Base-by-base conservation (phyloP, 1,140 invertebrate genomes). In the Acromyrmex echinatior region DNA sequence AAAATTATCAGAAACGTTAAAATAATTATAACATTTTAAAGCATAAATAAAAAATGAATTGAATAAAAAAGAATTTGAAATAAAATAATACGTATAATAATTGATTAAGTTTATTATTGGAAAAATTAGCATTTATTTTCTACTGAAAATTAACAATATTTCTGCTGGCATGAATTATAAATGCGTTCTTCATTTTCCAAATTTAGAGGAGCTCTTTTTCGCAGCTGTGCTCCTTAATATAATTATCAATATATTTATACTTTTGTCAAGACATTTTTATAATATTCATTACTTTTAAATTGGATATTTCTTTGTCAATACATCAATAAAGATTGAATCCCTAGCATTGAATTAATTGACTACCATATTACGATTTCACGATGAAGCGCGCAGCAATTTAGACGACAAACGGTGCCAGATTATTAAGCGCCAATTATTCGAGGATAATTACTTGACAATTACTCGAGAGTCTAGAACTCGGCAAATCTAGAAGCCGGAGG, bases 401-500 rank as follows among this genome's bases (percentile, higher is more conserved):
- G 79, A 71, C 79, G 79, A 81, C 79, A 81, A 81, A 81, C 79
- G 65, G 51, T 81, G 79, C 66, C 35, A 71, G 65, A 81, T 81
- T 81, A 81, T 81, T 81, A 81, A 81, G 79, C 66, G 51, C 79
- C 79, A 81, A 81, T 81, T 70, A 80, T 71, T 86, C 85, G n/a
- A 70, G 74, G 51, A 77, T 80, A 86, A 91, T 88, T 91, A 91
- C 70, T 63, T 65, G 82, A 89, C 79, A 87, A 86, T 92, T 91
- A 95, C 94, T 91, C 84, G 88, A 94, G 87, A 76, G 31, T 76
- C 65, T 68, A 68, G 65, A 70, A 70, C 66, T 70, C 39, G 35
- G 65, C 7, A 91, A 89, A 70, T 93, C 92, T 58, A 91, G 80
- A 80, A 94, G 74, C 62, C 95, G 80, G 73, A 94, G 92, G 62